Percentiles rank a stretch among this genome's conserved stretches.
Conservation (phyloP, 2,888 invertebrate species). For the Rhagium mordax region DNA sequence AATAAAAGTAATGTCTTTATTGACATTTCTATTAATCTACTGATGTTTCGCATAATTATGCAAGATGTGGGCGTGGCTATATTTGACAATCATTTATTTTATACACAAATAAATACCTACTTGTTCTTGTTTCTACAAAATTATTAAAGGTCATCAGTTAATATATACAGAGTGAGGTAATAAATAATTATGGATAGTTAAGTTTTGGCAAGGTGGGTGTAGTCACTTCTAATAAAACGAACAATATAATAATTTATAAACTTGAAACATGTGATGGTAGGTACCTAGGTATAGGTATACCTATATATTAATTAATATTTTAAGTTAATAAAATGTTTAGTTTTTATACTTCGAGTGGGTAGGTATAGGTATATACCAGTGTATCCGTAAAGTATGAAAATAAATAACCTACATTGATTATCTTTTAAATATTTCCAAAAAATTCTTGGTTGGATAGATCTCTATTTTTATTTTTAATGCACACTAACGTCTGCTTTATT, state of each 20-base stretch:
- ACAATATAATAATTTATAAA: neutral
- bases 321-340: too few relatives aligned
- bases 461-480: too few relatives aligned
- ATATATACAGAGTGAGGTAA: constrained; percentile 25
- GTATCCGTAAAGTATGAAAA: too few relatives aligned
- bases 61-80: constrained; percentile 49
- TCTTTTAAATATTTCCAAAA: too few relatives aligned
- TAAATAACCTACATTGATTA: too few relatives aligned
- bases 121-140: constrained; percentile 27
- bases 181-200: neutral
- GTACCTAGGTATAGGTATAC: neutral
- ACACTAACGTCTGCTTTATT: too few relatives aligned
- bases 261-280: too few relatives aligned
- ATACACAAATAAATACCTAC: constrained; percentile 30
- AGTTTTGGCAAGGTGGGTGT: neutral
- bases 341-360: too few relatives aligned
- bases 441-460: too few relatives aligned
- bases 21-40: neutral
- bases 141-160: constrained; percentile 22
- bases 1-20: neutral
- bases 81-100: constrained; percentile 52
- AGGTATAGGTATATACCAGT: too few relatives aligned
- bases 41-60: constrained; percentile 20
- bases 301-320: too few relatives aligned
- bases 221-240: neutral